Evolutionary conservation across 2,888 invertebrate species (phyloP), one percentile per base, ranked within the genome.

Genomic region (Antheraea assamensis): DNA sequence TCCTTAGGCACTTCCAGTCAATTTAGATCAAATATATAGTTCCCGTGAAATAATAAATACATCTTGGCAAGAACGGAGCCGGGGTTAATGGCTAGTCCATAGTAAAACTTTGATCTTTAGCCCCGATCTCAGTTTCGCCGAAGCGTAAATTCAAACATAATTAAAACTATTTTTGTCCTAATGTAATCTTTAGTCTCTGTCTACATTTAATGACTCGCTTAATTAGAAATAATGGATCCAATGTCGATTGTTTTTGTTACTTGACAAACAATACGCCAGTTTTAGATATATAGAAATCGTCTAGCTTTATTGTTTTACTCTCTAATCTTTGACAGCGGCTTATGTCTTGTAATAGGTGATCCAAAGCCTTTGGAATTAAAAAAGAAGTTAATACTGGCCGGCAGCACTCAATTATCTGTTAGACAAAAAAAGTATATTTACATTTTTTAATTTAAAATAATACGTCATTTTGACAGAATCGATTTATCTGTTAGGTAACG

Each of bases 111-210:
- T 15, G 27, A 27, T 61, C 61, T 5, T 17, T 2, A 27, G 8
- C 0, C 27, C 27, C 13, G 15, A 27, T 61, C 61, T 17, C 15
- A 61, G 17, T 15, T 61, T 27, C 61, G 13, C 3, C 13, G 61
- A 19, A 27, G 61, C 27, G 61, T 61, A n/a, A 66, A 27, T 66
- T 7, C 31, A 21, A 66, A 66, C 64, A 5, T 68, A 31, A 68
- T 68, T 68, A 35, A 35, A 68, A 68, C 66, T 68, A 68, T 68
- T 68, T 68, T 35, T 68, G 66, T 68, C 35, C 19, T 35, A 21
- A 68, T 35, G 66, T 21, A 68, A n/a, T 35, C 66, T 68, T 35
- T 35, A n/a, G 21, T 31, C 21, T 35, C 66, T 68, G 27, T 19
- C 10, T 30, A 61, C 13, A 68, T 68, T 68, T 35, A 68, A 68